Percentiles rank a stretch among this genome's conserved stretches.
Evolutionary conservation across 2,888 invertebrate species (phyloP).

Genomic region (Pherbina coryleti): DNA sequence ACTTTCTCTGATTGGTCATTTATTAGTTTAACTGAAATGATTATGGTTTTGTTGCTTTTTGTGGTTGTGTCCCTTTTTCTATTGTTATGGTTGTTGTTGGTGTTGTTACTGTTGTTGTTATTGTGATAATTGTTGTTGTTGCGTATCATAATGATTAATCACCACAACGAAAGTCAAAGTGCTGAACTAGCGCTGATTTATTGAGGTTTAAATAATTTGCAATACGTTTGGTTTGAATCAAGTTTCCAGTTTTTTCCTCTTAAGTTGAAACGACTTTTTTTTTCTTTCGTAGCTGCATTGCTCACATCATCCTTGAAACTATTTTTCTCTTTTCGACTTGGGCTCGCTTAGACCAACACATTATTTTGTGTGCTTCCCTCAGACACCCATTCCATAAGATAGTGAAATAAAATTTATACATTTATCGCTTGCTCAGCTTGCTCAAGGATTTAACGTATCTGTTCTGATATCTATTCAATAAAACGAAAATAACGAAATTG

Average conservation of each 20-base stretch:
- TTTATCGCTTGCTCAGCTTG: slow-evolving; percentile 37
- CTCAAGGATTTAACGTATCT: slow-evolving; percentile 31
- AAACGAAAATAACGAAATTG: slow-evolving; percentile 49
- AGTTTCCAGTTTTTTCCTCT: neutral
- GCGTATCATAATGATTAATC: slow-evolving; percentile 18
- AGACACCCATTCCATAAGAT: neutral
- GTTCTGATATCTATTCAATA: slow-evolving; percentile 25
- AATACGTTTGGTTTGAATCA: neutral
- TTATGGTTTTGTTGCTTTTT: neutral
- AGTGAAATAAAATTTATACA: slow-evolving; percentile 34
- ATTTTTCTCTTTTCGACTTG: neutral
- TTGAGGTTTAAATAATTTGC: slow-evolving; percentile 20
- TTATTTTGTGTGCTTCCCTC: too few relatives aligned
- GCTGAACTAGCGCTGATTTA: slow-evolving; percentile 29
- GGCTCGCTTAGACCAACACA: neutral
- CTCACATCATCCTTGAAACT: neutral
- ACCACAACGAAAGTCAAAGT: neutral
- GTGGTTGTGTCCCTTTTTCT: neutral
- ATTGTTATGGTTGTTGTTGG: neutral
- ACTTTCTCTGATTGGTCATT: slow-evolving; percentile 52
- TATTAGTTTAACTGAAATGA: slow-evolving; percentile 17
- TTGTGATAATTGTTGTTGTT: too few relatives aligned
- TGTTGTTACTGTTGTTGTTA: too few relatives aligned
- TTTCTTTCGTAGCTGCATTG: neutral
- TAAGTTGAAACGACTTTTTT: neutral